These are phyloP conservation scores for Syngnathus rostellatus DNA, from an alignment of 2,797 vertebrate species.

Conservation along the genomic window DNA sequence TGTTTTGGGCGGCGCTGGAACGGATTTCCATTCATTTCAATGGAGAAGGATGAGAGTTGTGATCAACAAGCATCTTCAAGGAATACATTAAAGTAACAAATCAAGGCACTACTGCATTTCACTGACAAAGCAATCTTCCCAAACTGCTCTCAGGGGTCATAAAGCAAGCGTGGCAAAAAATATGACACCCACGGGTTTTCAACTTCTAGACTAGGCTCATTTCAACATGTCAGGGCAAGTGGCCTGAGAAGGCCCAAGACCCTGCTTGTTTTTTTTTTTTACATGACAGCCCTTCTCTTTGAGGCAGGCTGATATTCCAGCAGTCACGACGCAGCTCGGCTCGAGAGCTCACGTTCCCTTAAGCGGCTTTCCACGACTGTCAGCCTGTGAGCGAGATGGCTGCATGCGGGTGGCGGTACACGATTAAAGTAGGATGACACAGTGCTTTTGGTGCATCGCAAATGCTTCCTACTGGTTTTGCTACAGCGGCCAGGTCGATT, in stretches of 20 bases:
- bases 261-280: slow-evolving; percentile 23
- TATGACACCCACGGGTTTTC: neutral
- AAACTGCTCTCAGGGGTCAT: neutral
- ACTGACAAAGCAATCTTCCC: neutral
- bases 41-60: neutral
- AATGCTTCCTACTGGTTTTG: slow-evolving; percentile 21
- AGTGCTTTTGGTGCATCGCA: slow-evolving; percentile 28
- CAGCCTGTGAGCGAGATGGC: slow-evolving; percentile 32
- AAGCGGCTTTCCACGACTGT: slow-evolving; percentile 56
- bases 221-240: slow-evolving; percentile 14
- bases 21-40: no score
- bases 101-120: neutral
- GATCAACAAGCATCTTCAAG: neutral
- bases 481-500: neutral
- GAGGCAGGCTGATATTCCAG: slow-evolving; percentile 35
- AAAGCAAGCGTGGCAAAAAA: neutral
- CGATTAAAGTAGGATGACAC: slow-evolving; percentile 42
- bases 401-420: slow-evolving; percentile 9
- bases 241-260: slow-evolving; percentile 30
- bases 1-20: neutral
- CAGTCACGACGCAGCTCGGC: slow-evolving; percentile 34
- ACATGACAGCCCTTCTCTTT: slow-evolving; percentile 43
- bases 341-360: slow-evolving; percentile 28
- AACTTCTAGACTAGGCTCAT: slow-evolving; percentile 23
- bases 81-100: neutral